phyloP scores from a whole-genome alignment of 2,888 invertebrate genomes.

The Papilio elwesi region DNA sequence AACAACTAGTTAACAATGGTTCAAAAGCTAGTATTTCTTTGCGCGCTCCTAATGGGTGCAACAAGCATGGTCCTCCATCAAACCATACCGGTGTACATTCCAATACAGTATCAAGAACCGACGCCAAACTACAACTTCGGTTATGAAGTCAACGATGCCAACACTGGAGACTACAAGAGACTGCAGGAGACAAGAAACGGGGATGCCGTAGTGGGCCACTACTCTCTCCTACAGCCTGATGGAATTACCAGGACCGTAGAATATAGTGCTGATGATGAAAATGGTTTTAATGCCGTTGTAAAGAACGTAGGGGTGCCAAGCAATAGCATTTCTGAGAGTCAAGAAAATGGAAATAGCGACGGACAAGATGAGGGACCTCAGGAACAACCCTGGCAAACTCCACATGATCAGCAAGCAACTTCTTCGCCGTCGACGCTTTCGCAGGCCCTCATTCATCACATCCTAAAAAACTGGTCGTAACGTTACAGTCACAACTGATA shows the following conservation, averaged over 20 bases:
- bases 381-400: slow-evolving; percentile 15
- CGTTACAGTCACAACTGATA: neutral
- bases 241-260: slow-evolving; percentile 81
- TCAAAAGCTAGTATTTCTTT: slow-evolving; percentile 8
- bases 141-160: slow-evolving; percentile 80
- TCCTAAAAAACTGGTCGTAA: slow-evolving; percentile 15
- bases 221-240: slow-evolving; percentile 82
- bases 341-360: slow-evolving; percentile 10
- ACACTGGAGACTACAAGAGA: slow-evolving; percentile 83
- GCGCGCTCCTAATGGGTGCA: slow-evolving; percentile 55
- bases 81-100: slow-evolving; percentile 50
- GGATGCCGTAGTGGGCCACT: slow-evolving; percentile 80
- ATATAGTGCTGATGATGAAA: slow-evolving; percentile 80
- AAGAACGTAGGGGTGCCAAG: slow-evolving; percentile 56
- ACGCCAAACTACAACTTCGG: slow-evolving; percentile 74
- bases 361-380: neutral
- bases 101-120: slow-evolving; percentile 45
- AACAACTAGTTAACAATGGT: slow-evolving; percentile 12
- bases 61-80: slow-evolving; percentile 66
- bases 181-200: slow-evolving; percentile 81
- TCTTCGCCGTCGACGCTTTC: slow-evolving; percentile 8
- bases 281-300: slow-evolving; percentile 82
- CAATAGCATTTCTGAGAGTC: neutral
- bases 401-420: slow-evolving; percentile 1
- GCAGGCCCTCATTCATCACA: slow-evolving; percentile 17